phyloP scores from a whole-genome alignment of 2,888 invertebrate genomes.

The Myopa testacea region DNA sequence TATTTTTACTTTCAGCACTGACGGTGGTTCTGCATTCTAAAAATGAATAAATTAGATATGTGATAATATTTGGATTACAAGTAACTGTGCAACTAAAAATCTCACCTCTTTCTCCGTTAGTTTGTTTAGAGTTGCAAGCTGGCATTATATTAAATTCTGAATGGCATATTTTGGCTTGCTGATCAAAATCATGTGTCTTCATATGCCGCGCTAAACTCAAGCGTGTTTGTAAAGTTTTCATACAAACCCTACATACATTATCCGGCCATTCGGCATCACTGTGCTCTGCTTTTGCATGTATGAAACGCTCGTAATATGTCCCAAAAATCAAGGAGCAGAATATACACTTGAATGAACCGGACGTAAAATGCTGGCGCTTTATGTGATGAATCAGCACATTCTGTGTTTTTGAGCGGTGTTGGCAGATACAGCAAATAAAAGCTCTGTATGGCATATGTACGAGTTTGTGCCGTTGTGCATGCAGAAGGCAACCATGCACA shows the following conservation, averaged over 20 bases:
- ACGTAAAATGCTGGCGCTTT: conserved; percentile 42
- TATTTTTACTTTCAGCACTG: too few species aligned
- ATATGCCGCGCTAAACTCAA: conserved; percentile 22
- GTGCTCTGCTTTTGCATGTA: conserved; percentile 44
- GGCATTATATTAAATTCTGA: neutral
- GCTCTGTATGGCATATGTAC: conserved; percentile 45
- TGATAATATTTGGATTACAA: too few species aligned
- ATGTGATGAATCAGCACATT: conserved; percentile 43
- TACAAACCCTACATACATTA: conserved; percentile 43
- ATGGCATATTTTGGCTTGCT: neutral
- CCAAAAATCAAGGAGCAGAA: conserved; percentile 32
- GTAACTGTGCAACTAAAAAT: too few species aligned
- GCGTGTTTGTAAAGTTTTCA: neutral
- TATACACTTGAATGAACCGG: conserved; percentile 39
- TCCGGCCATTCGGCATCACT: conserved; percentile 42
- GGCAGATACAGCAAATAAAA: conserved; percentile 46
- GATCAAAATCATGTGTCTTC: conserved; percentile 32
- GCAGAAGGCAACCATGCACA: conserved; percentile 6
- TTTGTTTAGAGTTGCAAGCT: too few species aligned
- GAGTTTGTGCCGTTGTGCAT: conserved; percentile 44
- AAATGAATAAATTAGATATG: too few species aligned
- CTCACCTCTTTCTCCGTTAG: too few species aligned
- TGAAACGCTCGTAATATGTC: conserved; percentile 38
- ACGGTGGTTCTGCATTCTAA: too few species aligned
- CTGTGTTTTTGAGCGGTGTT: conserved; percentile 36